phyloP scores from a whole-genome alignment of 1,140 invertebrate species.

The Doryteuthis pealeii region DNA sequence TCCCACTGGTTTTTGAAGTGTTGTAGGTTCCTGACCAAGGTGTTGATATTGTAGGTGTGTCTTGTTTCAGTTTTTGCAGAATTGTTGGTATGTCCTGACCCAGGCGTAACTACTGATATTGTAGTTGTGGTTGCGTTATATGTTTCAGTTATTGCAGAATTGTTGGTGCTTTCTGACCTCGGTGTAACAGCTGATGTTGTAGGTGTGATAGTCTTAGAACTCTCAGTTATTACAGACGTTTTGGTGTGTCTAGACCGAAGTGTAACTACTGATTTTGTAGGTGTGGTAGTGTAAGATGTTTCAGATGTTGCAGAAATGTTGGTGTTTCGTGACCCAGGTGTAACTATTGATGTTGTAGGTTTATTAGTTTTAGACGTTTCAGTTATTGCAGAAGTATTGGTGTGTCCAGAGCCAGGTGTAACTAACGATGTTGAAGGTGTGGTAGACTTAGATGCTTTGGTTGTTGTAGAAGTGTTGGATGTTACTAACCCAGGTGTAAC shows the following conservation, averaged over 20 bases:
- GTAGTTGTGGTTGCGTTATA: background rate
- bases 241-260: too few species aligned
- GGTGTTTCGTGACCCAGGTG: background rate
- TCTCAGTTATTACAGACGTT: background rate
- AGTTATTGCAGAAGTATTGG: background rate
- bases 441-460: background rate
- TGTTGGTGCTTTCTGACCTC: background rate
- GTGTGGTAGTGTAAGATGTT: too few species aligned
- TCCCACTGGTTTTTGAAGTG: too few species aligned
- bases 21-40: background rate
- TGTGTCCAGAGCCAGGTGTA: background rate
- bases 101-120: background rate
- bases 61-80: background rate
- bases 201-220: background rate
- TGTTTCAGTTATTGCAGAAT: background rate
- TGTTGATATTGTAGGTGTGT: background rate
- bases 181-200: background rate
- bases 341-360: background rate
- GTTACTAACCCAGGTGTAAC: background rate
- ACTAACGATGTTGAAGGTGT: background rate
- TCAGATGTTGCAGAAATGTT: too few species aligned
- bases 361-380: background rate
- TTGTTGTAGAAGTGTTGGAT: background rate
- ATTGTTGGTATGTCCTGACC: too few species aligned
- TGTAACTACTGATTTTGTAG: too few species aligned